Evolutionary conservation across 1,140 invertebrate genomes (phyloP), one percentile per base, ranked within the genome.

Genomic region (Pteromalus puparum): DNA sequence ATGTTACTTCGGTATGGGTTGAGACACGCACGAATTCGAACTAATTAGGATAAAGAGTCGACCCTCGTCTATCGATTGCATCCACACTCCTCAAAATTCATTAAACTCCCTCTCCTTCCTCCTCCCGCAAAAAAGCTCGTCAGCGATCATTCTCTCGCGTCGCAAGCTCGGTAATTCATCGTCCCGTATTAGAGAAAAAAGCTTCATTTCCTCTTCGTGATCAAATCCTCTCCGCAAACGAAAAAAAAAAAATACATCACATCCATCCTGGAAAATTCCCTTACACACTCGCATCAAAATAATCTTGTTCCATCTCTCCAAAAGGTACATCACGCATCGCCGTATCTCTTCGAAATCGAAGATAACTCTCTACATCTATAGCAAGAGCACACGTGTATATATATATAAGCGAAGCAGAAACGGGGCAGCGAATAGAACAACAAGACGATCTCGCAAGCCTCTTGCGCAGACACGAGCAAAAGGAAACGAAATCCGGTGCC

Each of bases 401-500:
- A 21, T 38, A 26, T 48, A 15, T 9, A 21, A 70, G 1, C 30
- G 30, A 34, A 34, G 24, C 18, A 61, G 53, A 61, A 61, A 61
- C 53, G 53, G 53, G 53, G 53, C 53, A 82, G 34, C 28, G 81
- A 38, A 75, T 65, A 9, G n/a, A 28, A 38, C 53, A 42, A 34
- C 28, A 26, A 70, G 77, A 78, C 42, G 42, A 72, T 70, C 24
- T 21, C 73, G 21, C 9, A 2, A 34, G 24, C 7, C 70, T 10
- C 21, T 34, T 34, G 34, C 28, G 7, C 30, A 21, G 18, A n/a
- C 15, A 30, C 15, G 30, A 80, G 70, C 46, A 88, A 84, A 80
- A 85, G 82, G 42, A 84, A 83, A 46, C 82, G 83, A 85, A 67
- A 82, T 77, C 78, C 83, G 73, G 75, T 70, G 75, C 30, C 30